Evolutionary conservation across 2,113 vertebrate genomes (phyloP), one percentile per base, ranked within the genome.

Genomic region (Nerophis lumbriciformis): DNA sequence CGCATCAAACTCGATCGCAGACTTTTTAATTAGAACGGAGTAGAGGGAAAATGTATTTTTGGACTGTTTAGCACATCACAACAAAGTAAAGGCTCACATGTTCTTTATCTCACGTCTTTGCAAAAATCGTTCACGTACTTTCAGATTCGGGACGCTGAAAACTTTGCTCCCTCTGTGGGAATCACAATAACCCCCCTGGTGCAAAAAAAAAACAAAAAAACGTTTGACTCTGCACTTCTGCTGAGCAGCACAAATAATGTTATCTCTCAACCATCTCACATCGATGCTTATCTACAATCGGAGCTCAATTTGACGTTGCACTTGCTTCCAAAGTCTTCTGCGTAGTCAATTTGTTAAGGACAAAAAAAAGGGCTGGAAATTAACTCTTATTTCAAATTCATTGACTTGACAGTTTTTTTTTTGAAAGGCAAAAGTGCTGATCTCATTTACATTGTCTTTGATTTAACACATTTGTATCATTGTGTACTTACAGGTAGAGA

Each of bases 141-240:
- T 67, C 71, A 80, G 60, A 71, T 77, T 65, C 50, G 62, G 53
- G 51, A 75, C 59, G 48, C 15, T 48, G 5, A 48, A 67, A 66
- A 72, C 37, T n/a, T 47, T 51, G 68, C 28, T 61, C 16, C 51
- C 53, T 73, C 61, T 42, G 52, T 66, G 35, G 35, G 51, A 82
- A 83, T 88, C 75, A 39, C 42, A 57, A 42, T 15, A 65, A 82
- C 87, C 82, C 83, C 28, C 77, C 83, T 87, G 84, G 84, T 19
- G 67, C 67, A 48, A 65, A 28, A 3, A 3, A 28, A 28, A 28
- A 28, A 28, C n/a, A 28, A 1, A 28, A 28, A 78, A 79, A 74
- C 48, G 75, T 74, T 73, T 67, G 70, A 80, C 76, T 83, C 45
- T 39, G 82, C 80, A 80, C 59, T 82, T 83, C 71, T 68, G 48